Base-by-base conservation (phyloP, 2,888 invertebrate genomes). In the Allacma fusca region DNA sequence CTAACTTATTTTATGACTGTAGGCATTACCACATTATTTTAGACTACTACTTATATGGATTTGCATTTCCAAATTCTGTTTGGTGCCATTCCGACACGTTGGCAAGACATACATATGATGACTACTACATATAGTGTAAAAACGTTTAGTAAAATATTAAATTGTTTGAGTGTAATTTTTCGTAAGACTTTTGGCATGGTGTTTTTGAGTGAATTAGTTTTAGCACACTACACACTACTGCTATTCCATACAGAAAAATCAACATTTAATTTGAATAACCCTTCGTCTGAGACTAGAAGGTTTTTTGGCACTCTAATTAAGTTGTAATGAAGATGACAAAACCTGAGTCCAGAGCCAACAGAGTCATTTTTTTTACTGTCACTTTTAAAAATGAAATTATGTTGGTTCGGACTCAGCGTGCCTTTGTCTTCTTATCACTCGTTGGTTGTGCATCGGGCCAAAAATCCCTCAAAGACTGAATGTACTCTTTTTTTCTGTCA, bases 11-110 rank as follows among this genome's bases (percentile, higher is more conserved):
- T 50, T 2, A 16, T 16, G 2, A 19, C 16, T 19, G 50, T 50
- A 50, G 50, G 34, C 4, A n/a, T 50, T 50, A n/a, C 19, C 50
- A 50, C 1, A 50, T 13, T 50, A 50, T 50, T 19, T 50, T 50
- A 50, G 50, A 50, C n/a, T 13, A 50, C n/a, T 65, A 65, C 29
- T 65, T 65, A 19, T 4, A 16, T 50, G 62, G n/a, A 65, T 57
- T n/a, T 74, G 65, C 74, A 74, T 74, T 74, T 74, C 74, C 74
- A 74, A 74, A 65, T 43, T 44, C 44, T 64, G 40, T 73, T 44
- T 75, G 29, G 70, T 69, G 70, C 76, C 76, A 76, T 76, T 76
- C 76, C 76, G 76, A 59, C 57, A 59, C 57, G 40, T 70, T 76
- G 75, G 75, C 75, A 76, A 75, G 76, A 76, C 76, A 75, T 44